Conservation (phyloP, 2,888 invertebrate genomes). For the Xylota sylvarum region DNA sequence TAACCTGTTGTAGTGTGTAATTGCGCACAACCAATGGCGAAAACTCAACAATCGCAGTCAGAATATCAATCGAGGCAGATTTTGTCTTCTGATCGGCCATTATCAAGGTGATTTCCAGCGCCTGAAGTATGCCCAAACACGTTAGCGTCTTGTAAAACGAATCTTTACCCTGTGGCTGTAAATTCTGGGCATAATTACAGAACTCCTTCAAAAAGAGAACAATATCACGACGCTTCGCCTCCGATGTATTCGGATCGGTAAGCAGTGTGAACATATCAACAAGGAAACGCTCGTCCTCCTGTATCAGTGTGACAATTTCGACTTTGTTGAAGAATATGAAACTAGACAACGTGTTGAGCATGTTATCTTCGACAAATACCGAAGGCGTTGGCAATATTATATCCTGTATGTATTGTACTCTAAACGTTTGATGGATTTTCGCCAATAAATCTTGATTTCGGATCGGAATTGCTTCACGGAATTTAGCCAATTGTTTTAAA, state of each 20-base stretch:
- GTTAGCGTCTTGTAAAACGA: constrained; percentile 98
- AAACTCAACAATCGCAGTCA: constrained; percentile 99
- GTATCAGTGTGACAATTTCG: constrained; percentile 98
- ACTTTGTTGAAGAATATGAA: constrained; percentile 99
- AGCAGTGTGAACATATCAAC: constrained; percentile 97
- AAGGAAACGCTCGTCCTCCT: constrained; percentile 99
- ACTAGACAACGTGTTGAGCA: constrained; percentile 98
- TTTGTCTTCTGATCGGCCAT: constrained; percentile 97
- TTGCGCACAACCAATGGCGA: constrained; percentile 99
- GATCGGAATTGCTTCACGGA: constrained; percentile 97
- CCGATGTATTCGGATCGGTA: constrained; percentile 94
- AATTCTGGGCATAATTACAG: constrained; percentile 99
- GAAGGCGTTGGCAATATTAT: constrained; percentile 99
- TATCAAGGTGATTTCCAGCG: constrained; percentile 95
- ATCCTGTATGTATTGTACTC: constrained; percentile 99
- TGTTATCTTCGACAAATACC: constrained; percentile 99
- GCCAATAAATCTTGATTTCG: constrained; percentile 96
- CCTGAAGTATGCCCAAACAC: constrained; percentile 94
- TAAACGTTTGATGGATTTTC: constrained; percentile 99
- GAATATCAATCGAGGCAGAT: constrained; percentile 98
- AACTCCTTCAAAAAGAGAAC: constrained; percentile 99
- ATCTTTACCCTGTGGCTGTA: constrained; percentile 98
- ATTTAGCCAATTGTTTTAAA: constrained; percentile 95
- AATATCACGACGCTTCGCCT: constrained; percentile 95
- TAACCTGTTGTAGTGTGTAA: constrained; percentile 96